These are phyloP conservation scores for Poecile montanus DNA, from an alignment of 2,797 vertebrate species.

Conservation along the genomic window DNA sequence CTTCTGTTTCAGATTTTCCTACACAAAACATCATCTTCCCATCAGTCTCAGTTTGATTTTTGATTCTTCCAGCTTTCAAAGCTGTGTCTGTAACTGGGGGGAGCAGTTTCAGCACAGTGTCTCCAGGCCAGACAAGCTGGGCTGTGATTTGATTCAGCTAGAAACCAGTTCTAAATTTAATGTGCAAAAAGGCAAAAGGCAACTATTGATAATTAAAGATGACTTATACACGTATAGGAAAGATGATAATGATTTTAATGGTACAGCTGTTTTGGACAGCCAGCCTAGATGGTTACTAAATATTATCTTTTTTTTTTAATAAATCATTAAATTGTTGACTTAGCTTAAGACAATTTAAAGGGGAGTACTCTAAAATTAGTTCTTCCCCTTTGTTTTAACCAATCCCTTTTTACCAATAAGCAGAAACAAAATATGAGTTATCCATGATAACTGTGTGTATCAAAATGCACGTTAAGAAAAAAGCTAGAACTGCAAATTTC, in stretches of 20 bases:
- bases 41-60: background rate
- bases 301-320: background rate
- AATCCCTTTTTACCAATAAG: background rate
- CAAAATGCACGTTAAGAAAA: background rate
- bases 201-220: background rate
- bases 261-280: background rate
- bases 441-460: background rate
- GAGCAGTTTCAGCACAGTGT: background rate
- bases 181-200: background rate
- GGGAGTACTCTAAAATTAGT: background rate
- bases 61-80: background rate
- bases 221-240: background rate
- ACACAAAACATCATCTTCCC: background rate
- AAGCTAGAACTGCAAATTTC: background rate
- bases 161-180: conserved; percentile 11
- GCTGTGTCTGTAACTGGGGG: background rate
- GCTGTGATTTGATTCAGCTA: background rate
- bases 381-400: background rate
- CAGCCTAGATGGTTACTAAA: background rate
- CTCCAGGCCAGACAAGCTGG: background rate
- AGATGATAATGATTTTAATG: background rate
- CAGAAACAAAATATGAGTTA: background rate
- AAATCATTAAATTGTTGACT: background rate
- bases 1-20: background rate
- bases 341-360: background rate